A percentile compares a stretch with the other conserved stretches of the same genome.
Conservation (phyloP, 2,888 invertebrate genomes). For the Chirona hameri region DNA sequence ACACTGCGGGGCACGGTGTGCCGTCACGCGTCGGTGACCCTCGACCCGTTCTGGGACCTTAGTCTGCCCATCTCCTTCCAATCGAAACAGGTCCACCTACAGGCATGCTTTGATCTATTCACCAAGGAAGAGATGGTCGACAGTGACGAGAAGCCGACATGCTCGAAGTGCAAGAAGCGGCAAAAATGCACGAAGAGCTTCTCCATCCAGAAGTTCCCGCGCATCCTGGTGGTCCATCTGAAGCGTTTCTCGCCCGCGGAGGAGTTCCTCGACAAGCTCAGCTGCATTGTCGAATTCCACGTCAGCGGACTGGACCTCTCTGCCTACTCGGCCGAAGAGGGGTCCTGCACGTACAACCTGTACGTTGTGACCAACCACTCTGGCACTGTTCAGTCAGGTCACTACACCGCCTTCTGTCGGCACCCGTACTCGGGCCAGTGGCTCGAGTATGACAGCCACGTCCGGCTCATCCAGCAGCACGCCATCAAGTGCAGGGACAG, state of each 20-base stretch:
- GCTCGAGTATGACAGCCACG: too few species aligned
- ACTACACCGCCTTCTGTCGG: too few species aligned
- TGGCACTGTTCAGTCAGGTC: too few species aligned
- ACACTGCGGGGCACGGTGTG: conserved; percentile 90
- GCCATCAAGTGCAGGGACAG: too few species aligned
- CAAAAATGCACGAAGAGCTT: conserved; percentile 90
- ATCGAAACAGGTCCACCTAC: conserved; percentile 65
- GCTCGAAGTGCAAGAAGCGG: conserved; percentile 85
- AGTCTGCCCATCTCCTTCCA: conserved; percentile 76
- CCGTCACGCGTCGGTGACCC: conserved; percentile 83
- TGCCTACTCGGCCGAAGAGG: background rate
- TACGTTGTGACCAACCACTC: conserved; percentile 93
- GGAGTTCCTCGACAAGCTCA: too few species aligned
- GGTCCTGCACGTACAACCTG: conserved; percentile 55
- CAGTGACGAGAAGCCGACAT: conserved; percentile 93
- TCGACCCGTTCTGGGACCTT: conserved; percentile 95
- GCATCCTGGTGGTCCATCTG: too few species aligned
- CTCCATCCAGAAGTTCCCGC: conserved; percentile 90
- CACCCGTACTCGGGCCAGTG: too few species aligned
- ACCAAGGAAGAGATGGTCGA: conserved; percentile 88
- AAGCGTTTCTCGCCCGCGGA: too few species aligned
- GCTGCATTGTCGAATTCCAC: conserved; percentile 91
- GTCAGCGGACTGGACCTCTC: conserved; percentile 69
- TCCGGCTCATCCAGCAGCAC: too few species aligned
- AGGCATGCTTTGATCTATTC: conserved; percentile 84